Evolutionary conservation across 2,888 invertebrate species (phyloP).

Genomic region (Rhamphomyia laevipes): DNA sequence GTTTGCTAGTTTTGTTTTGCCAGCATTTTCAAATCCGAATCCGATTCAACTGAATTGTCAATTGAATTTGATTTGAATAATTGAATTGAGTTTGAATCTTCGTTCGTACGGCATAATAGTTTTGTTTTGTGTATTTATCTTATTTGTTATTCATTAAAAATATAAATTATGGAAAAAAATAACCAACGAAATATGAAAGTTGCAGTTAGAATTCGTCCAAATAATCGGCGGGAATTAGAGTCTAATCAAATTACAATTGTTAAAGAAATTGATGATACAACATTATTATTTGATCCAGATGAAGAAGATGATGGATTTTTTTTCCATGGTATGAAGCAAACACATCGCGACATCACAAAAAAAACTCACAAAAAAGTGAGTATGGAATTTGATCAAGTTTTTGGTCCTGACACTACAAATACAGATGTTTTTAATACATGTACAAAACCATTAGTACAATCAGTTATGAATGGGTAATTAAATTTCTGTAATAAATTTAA

Average conservation of each 20-base stretch:
- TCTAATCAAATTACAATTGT: conserved; percentile 54
- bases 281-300: conserved; percentile 81
- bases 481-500: not conserved
- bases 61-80: too few relatives aligned
- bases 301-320: conserved; percentile 70
- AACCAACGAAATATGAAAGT: conserved; percentile 50
- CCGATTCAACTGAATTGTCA: too few relatives aligned
- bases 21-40: too few relatives aligned
- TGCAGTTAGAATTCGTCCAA: conserved; percentile 73
- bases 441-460: conserved; percentile 62
- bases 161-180: too few relatives aligned
- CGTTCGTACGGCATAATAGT: too few relatives aligned
- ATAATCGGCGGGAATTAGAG: conserved; percentile 54
- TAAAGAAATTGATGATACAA: conserved; percentile 61
- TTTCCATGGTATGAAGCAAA: conserved; percentile 69
- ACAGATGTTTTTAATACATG: conserved; percentile 67
- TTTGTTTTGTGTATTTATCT: too few relatives aligned
- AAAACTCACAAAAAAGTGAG: conserved; percentile 71
- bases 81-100: too few relatives aligned
- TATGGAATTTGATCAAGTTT: conserved; percentile 80
- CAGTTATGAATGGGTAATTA: conserved; percentile 56
- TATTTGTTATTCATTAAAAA: too few relatives aligned
- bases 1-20: too few relatives aligned
- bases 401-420: conserved; percentile 54
- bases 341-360: conserved; percentile 61